Evolutionary conservation across 2,797 vertebrate species (phyloP).

Genomic region (Rhabdomys pumilio): DNA sequence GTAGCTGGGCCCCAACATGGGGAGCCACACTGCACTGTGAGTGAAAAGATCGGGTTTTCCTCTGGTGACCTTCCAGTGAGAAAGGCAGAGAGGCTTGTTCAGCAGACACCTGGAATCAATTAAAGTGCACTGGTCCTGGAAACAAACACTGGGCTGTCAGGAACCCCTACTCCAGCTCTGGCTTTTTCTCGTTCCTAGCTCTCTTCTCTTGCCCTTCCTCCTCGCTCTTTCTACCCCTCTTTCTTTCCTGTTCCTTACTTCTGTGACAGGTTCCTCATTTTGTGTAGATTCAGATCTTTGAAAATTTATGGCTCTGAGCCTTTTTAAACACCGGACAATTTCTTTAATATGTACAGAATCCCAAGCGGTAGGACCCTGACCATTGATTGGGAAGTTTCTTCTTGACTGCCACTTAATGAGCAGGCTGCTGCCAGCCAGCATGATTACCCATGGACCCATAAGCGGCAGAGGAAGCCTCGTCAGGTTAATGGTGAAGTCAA

Average conservation of each 20-base stretch:
- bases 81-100: background rate
- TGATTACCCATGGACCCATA: background rate
- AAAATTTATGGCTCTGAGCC: background rate
- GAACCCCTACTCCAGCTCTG: background rate
- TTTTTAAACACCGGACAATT: background rate
- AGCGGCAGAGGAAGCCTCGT: background rate
- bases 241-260: conserved; percentile 34
- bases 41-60: conserved; percentile 67
- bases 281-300: background rate
- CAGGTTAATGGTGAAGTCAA: background rate
- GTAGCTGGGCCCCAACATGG: background rate
- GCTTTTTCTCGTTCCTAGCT: conserved; percentile 53
- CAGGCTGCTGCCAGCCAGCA: background rate
- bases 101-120: conserved; percentile 64
- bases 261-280: background rate
- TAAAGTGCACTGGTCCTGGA: background rate
- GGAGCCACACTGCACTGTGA: background rate
- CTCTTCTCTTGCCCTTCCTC: background rate
- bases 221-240: background rate
- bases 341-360: conserved; percentile 35
- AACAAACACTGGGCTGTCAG: conserved; percentile 33
- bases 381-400: background rate
- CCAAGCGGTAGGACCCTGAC: background rate
- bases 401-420: background rate
- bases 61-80: background rate